Evolutionary conservation across 1,140 invertebrate genomes (phyloP).

Genomic region (Pinna nobilis): DNA sequence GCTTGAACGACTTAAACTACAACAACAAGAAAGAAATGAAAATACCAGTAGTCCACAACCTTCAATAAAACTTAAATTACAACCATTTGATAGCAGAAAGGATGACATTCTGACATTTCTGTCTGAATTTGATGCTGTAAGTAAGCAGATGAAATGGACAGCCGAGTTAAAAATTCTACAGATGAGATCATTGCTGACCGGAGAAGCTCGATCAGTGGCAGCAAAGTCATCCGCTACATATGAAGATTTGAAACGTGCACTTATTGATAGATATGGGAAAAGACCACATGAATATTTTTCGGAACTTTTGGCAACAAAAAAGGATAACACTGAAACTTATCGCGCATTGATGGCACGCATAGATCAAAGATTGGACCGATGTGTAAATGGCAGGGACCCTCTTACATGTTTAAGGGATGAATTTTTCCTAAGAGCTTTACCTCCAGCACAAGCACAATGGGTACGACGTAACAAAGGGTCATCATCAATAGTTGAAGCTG

Average conservation of each 20-base stretch:
- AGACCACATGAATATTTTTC: constrained; percentile 22
- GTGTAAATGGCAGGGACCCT: constrained; percentile 1
- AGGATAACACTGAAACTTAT: constrained; percentile 11
- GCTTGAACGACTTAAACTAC: constrained; percentile 5
- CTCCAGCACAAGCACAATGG: constrained; percentile 17
- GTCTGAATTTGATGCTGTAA: constrained; percentile 25
- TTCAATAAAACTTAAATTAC: constrained; percentile 12
- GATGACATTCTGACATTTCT: constrained; percentile 17
- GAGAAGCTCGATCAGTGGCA: constrained; percentile 6
- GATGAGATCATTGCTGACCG: constrained; percentile 15
- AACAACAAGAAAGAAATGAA: neutral
- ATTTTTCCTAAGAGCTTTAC: constrained; percentile 14
- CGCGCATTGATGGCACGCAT: constrained; percentile 3
- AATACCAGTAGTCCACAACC: neutral
- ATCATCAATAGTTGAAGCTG: constrained; percentile 3
- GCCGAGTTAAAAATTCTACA: constrained; percentile 14
- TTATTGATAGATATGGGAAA: constrained; percentile 14
- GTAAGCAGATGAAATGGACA: constrained; percentile 6
- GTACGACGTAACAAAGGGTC: constrained; percentile 19
- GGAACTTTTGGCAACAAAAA: constrained; percentile 1
- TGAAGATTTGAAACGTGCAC: constrained; percentile 14
- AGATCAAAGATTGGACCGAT: neutral
- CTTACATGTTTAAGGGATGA: neutral
- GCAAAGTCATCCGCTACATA: neutral
- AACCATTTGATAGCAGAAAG: constrained; percentile 2